Evolutionary conservation across 1,140 invertebrate genomes (phyloP).

Genomic region (Drosophila watanabei): DNA sequence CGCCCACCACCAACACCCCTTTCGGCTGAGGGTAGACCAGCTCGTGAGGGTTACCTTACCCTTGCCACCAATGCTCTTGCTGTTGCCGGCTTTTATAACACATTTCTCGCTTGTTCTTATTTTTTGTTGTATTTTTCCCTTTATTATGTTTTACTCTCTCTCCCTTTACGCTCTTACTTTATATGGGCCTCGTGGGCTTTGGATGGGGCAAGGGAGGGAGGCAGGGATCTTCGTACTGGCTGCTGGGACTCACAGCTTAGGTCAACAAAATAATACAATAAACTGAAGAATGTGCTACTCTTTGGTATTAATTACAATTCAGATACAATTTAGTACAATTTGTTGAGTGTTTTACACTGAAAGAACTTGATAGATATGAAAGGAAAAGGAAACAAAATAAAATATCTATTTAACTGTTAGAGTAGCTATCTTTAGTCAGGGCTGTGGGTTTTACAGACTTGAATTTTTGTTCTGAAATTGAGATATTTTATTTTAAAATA

Average conservation of each 20-base stretch:
- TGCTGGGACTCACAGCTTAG: constrained; percentile 13
- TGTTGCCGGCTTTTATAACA: constrained; percentile 39
- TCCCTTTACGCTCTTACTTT: constrained; percentile 22
- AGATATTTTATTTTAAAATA: too few relatives aligned
- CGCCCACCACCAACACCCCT: constrained; percentile 25
- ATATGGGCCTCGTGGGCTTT: constrained; percentile 30
- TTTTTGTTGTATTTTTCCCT: background rate
- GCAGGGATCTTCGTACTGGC: constrained; percentile 11
- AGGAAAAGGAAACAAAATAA: too few relatives aligned
- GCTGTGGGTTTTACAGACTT: too few relatives aligned
- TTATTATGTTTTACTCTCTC: constrained; percentile 13
- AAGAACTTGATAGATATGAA: too few relatives aligned
- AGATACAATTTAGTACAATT: background rate
- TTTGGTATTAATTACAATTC: too few relatives aligned
- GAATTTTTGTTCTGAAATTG: too few relatives aligned
- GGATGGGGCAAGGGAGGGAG: background rate
- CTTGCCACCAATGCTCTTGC: constrained; percentile 11
- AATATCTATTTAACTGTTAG: too few relatives aligned
- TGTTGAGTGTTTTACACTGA: background rate
- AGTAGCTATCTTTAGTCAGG: too few relatives aligned
- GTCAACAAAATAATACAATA: constrained; percentile 8
- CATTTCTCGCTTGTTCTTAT: constrained; percentile 21
- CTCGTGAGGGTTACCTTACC: constrained; percentile 25
- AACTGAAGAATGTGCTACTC: background rate
- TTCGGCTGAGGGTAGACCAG: constrained; percentile 6